Conservation (phyloP, 1,140 invertebrate genomes). For the Venturia canescens region DNA sequence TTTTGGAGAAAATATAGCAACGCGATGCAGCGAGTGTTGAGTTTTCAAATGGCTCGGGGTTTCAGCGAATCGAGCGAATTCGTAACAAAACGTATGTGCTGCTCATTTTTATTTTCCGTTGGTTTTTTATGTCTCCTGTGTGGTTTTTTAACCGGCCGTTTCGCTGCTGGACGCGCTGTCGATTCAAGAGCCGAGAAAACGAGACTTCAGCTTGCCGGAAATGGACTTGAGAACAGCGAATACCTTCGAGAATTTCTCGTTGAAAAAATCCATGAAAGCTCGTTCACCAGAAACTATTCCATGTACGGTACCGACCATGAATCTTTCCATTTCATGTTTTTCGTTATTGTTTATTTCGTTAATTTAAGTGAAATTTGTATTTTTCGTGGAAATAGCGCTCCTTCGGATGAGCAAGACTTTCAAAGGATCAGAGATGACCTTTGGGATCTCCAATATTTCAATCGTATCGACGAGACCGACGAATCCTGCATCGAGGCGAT, state of each 20-base stretch:
- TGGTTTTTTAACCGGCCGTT: slow-evolving; percentile 75
- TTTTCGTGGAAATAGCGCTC: slow-evolving; percentile 43
- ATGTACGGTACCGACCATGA: slow-evolving; percentile 26
- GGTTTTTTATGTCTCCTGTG: slow-evolving; percentile 75
- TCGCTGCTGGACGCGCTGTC: slow-evolving; percentile 68
- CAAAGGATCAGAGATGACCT: slow-evolving; percentile 49
- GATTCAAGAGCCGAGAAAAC: slow-evolving; percentile 62
- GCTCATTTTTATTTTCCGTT: slow-evolving; percentile 74
- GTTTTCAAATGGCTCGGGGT: slow-evolving; percentile 70
- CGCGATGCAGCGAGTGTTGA: slow-evolving; percentile 74
- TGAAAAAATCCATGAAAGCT: slow-evolving; percentile 55
- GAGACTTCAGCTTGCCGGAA: slow-evolving; percentile 64
- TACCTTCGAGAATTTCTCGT: slow-evolving; percentile 62
- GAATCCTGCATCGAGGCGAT: slow-evolving; percentile 61
- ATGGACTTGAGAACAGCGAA: slow-evolving; percentile 64
- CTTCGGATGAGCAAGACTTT: slow-evolving; percentile 33
- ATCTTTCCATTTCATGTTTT: neutral
- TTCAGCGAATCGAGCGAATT: slow-evolving; percentile 72
- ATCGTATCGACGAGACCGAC: slow-evolving; percentile 55
- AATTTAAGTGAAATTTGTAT: neutral
- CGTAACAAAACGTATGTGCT: slow-evolving; percentile 77
- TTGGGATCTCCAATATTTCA: slow-evolving; percentile 49
- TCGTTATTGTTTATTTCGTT: neutral
- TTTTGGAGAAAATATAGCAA: slow-evolving; percentile 26
- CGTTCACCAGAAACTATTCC: slow-evolving; percentile 47